phyloP scores from a whole-genome alignment of 2,888 invertebrate genomes.

The Syritta pipiens region DNA sequence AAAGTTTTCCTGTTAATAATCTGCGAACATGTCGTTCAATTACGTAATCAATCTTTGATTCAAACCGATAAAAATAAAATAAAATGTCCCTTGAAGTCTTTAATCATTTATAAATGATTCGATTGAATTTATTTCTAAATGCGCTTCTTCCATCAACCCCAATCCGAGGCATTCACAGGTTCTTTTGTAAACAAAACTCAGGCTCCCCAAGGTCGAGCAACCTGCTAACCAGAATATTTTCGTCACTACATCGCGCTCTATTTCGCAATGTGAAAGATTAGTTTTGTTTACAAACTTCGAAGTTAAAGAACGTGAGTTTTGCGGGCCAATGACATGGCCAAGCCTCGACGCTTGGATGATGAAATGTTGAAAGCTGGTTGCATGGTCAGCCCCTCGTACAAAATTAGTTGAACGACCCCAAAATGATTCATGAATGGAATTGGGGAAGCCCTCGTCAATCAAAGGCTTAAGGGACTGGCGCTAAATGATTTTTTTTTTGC shows the following conservation, averaged over 20 bases:
- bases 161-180: too few relatives aligned
- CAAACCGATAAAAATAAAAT: too few relatives aligned
- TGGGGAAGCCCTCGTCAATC: not conserved
- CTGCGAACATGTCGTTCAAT: too few relatives aligned
- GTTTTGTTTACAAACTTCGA: constrained; percentile 22
- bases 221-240: not conserved
- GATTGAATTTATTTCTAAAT: too few relatives aligned
- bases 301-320: not conserved
- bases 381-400: not conserved
- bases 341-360: constrained; percentile 9
- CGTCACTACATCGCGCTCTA: not conserved
- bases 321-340: constrained; percentile 1
- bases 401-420: not conserved
- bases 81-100: too few relatives aligned
- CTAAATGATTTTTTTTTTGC: not conserved
- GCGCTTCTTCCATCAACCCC: too few relatives aligned
- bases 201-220: not conserved
- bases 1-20: too few relatives aligned
- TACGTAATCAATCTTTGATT: too few relatives aligned
- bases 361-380: constrained; percentile 20
- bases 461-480: not conserved
- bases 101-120: too few relatives aligned
- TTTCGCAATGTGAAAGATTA: constrained; percentile 17
- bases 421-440: not conserved
- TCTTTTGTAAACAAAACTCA: too few relatives aligned